Evolutionary conservation across 2,888 invertebrate genomes (phyloP).

Genomic region (Hydrotaea cyrtoneurina): DNA sequence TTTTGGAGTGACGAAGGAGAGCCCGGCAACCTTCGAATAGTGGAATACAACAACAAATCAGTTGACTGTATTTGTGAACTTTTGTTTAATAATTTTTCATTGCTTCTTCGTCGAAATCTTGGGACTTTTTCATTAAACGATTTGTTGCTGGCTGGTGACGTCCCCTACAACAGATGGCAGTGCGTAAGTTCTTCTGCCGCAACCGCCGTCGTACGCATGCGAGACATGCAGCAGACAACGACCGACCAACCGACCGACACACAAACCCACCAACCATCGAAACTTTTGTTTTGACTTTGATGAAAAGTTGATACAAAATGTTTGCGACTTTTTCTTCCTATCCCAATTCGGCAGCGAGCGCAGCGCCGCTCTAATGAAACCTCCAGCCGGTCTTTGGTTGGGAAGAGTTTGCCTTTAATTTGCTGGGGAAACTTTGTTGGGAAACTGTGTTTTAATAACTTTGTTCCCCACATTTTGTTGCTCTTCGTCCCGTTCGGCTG

Average conservation of each 20-base stretch:
- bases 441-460: slow-evolving; percentile 68
- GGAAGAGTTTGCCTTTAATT: slow-evolving; percentile 66
- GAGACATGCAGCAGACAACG: slow-evolving; percentile 67
- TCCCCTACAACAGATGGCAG: too few species aligned
- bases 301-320: slow-evolving; percentile 63
- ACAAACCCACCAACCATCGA: slow-evolving; percentile 42
- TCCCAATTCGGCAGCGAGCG: slow-evolving; percentile 19
- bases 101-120: not conserved
- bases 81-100: slow-evolving; percentile 55
- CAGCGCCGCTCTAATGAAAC: slow-evolving; percentile 30
- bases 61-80: slow-evolving; percentile 48
- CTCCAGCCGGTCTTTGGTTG: slow-evolving; percentile 43
- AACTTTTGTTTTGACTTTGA: slow-evolving; percentile 70
- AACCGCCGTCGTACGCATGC: slow-evolving; percentile 58
- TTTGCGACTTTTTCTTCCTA: slow-evolving; percentile 55
- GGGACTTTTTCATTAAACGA: slow-evolving; percentile 66
- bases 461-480: slow-evolving; percentile 65
- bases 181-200: slow-evolving; percentile 57
- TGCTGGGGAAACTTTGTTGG: slow-evolving; percentile 65
- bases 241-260: not conserved
- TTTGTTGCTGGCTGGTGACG: slow-evolving; percentile 52
- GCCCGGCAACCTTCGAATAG: slow-evolving; percentile 5
- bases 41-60: slow-evolving; percentile 3
- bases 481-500: not conserved
- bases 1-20: too few species aligned